Percentiles rank a stretch among this genome's conserved stretches.
These are phyloP conservation scores for Gymnogyps californianus DNA, from an alignment of 2,113 vertebrate species.

Conservation along the genomic window DNA sequence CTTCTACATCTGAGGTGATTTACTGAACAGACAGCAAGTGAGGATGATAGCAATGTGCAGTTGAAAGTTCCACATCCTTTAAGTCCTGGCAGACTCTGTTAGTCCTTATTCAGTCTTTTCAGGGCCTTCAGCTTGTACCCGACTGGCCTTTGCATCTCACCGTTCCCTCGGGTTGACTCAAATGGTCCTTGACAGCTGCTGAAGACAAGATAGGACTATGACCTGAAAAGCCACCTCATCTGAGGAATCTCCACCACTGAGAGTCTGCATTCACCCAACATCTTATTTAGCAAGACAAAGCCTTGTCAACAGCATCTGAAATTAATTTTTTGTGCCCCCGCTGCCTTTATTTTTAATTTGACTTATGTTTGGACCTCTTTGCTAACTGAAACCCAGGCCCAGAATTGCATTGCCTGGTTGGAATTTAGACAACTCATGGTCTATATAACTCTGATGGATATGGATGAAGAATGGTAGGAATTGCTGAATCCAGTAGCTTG, in stretches of 20 bases:
- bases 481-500: not conserved
- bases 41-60: not conserved
- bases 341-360: not conserved
- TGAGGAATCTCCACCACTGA: not conserved
- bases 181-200: not conserved
- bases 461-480: not conserved
- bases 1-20: not conserved
- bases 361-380: not conserved
- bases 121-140: not conserved
- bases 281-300: not conserved
- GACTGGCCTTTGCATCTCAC: not conserved
- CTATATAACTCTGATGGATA: not conserved
- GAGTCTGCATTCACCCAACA: not conserved
- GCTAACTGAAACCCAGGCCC: not conserved
- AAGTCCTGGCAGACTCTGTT: not conserved
- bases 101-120: not conserved
- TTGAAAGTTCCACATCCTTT: not conserved
- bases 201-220: not conserved
- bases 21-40: not conserved
- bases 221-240: not conserved
- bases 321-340: not conserved
- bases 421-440: not conserved
- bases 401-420: not conserved
- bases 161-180: not conserved
- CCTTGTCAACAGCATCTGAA: not conserved